Percentiles rank a stretch among this genome's conserved stretches.
Conservation (phyloP, 2,888 invertebrate genomes). For the Callinectes sapidus region DNA sequence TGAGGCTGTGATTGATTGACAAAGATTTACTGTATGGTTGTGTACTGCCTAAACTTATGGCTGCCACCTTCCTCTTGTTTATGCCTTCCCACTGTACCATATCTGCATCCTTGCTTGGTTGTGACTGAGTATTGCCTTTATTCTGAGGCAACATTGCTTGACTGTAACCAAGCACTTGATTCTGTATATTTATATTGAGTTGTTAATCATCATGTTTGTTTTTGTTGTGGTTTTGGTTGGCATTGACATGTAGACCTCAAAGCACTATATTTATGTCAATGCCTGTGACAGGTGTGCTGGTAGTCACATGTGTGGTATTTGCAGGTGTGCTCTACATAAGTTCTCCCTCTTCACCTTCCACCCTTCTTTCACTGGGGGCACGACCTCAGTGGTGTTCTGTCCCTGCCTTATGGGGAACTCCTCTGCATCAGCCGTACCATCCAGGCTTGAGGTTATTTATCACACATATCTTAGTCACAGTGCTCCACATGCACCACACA, state of each 20-base stretch:
- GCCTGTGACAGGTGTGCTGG: not conserved
- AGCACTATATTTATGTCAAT: not conserved
- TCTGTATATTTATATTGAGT: conserved; percentile 3
- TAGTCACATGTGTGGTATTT: conserved; percentile 30
- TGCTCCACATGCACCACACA: conserved; percentile 19
- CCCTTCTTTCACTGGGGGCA: not conserved
- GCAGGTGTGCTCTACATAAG: conserved; percentile 32
- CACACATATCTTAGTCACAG: not conserved
- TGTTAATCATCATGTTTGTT: not conserved
- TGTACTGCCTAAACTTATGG: not conserved
- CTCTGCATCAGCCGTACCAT: conserved; percentile 22
- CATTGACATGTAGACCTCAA: not conserved
- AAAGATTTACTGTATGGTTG: not conserved
- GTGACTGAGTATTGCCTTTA: not conserved
- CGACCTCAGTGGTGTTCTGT: not conserved
- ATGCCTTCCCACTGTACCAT: not conserved
- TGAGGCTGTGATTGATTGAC: not conserved
- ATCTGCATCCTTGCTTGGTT: conserved; percentile 6
- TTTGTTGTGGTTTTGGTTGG: not conserved
- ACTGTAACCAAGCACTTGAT: conserved; percentile 11
- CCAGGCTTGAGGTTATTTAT: conserved; percentile 23
- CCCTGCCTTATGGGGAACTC: not conserved
- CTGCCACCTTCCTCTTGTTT: not conserved
- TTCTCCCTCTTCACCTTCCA: not conserved
- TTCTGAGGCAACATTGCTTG: conserved; percentile 4